Conservation (phyloP, 2,113 vertebrate genomes). For the Pterocles burchelli region DNA sequence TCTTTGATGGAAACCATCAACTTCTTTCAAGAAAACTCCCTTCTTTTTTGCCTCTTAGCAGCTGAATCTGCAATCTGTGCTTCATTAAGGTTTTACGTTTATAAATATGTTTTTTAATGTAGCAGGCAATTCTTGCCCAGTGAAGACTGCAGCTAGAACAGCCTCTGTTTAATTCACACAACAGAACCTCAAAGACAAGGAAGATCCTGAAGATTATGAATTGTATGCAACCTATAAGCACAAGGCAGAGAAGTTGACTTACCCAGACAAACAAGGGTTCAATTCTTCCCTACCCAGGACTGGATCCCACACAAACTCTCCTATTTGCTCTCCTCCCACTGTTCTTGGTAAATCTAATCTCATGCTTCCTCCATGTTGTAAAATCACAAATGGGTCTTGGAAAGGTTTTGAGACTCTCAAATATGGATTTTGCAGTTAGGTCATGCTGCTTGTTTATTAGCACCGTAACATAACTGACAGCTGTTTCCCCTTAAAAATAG, state of each 20-base stretch:
- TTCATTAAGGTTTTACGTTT: neutral
- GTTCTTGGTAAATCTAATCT: neutral
- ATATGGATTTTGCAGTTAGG: neutral
- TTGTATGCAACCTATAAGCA: neutral
- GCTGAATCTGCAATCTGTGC: neutral
- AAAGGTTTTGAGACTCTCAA: neutral
- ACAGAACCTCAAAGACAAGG: neutral
- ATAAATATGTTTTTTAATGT: neutral
- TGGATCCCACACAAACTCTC: neutral
- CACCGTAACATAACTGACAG: neutral
- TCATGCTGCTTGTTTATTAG: neutral
- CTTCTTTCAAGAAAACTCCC: neutral
- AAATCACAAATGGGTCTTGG: neutral
- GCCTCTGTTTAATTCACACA: neutral
- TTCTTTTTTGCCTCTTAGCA: neutral
- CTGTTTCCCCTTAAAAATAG: slow-evolving; percentile 1
- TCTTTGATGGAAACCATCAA: neutral
- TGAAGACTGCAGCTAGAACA: neutral
- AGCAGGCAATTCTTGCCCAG: neutral
- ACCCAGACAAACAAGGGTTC: neutral
- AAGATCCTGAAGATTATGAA: neutral
- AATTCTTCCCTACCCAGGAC: neutral
- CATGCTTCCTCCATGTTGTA: neutral
- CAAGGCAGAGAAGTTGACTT: neutral
- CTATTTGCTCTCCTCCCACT: neutral